A percentile compares a stretch with the other conserved stretches of the same genome.
Conservation (phyloP, 2,888 invertebrate species). For the Tipula unca region DNA sequence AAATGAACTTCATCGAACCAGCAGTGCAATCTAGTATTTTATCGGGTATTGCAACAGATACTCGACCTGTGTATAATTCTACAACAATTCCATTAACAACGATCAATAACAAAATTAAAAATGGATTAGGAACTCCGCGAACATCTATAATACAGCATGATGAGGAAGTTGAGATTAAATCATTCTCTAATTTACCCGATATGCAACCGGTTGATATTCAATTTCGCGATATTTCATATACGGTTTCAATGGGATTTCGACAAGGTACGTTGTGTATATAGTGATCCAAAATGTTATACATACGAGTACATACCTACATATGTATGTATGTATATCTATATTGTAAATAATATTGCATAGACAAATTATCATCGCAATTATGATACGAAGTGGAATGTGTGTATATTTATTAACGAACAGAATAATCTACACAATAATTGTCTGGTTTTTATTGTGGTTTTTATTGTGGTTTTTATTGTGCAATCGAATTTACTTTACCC, state of each 20-base stretch:
- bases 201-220: conserved; percentile 58
- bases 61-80: conserved; percentile 26
- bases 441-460: too few relatives aligned
- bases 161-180: conserved; percentile 24
- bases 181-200: conserved; percentile 37
- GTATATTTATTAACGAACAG: neutral
- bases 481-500: neutral
- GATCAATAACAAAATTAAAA: neutral
- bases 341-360: too few relatives aligned
- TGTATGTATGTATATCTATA: too few relatives aligned
- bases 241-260: conserved; percentile 60
- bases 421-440: neutral
- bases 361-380: neutral
- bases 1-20: conserved; percentile 25
- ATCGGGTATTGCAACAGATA: conserved; percentile 22
- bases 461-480: too few relatives aligned
- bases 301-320: too few relatives aligned
- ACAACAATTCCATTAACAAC: conserved; percentile 24
- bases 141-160: conserved; percentile 21
- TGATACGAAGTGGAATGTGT: neutral
- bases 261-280: conserved; percentile 52
- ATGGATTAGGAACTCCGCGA: conserved; percentile 20
- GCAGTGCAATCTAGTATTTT: conserved; percentile 23
- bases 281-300: too few relatives aligned
- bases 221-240: conserved; percentile 65